Conservation (phyloP, 2,797 vertebrate species). For the Chloroceryle inda region DNA sequence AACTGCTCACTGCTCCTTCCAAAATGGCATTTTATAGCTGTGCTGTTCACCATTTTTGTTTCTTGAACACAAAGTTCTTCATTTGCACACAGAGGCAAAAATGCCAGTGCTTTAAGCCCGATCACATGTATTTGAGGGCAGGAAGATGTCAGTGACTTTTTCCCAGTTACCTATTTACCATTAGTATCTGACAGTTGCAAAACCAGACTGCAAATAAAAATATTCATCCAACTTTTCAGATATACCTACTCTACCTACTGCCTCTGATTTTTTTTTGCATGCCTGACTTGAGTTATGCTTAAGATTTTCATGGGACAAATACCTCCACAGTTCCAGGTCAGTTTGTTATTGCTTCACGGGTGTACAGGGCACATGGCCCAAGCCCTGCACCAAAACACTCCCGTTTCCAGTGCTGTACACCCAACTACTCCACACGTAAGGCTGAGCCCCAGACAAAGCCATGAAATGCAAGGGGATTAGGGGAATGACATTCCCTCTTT, state of each 20-base stretch:
- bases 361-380: not conserved
- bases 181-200: not conserved
- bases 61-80: not conserved
- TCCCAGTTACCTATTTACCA: not conserved
- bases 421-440: not conserved
- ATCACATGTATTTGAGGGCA: not conserved
- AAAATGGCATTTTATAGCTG: not conserved
- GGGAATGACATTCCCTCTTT: not conserved
- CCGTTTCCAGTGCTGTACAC: not conserved
- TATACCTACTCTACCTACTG: not conserved
- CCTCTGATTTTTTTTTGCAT: rapidly evolving
- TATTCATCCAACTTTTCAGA: not conserved
- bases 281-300: not conserved
- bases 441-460: not conserved
- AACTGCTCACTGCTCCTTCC: not conserved
- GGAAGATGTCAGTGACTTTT: not conserved
- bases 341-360: not conserved
- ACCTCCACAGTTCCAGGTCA: not conserved
- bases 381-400: not conserved
- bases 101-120: not conserved
- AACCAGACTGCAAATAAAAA: not conserved
- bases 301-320: not conserved
- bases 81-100: not conserved
- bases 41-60: not conserved
- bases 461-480: not conserved